phyloP scores from a whole-genome alignment of 2,113 vertebrate genomes.

The Salvator merianae region DNA sequence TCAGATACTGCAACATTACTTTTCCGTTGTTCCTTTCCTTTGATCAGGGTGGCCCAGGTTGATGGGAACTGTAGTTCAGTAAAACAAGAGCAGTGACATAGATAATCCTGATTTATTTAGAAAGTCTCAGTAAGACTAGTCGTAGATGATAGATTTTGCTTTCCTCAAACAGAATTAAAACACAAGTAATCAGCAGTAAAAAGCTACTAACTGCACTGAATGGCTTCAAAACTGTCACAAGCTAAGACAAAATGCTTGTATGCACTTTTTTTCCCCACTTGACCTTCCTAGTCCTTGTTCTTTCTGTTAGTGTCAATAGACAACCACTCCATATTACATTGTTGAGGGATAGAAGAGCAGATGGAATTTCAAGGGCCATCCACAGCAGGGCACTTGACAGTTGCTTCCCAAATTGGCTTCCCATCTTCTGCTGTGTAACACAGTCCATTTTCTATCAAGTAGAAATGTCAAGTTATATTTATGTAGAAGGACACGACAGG shows the following conservation, averaged over 20 bases:
- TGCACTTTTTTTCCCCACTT: not conserved
- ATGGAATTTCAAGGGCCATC: slow-evolving; percentile 9
- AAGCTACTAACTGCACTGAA: not conserved
- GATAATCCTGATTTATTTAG: too few species aligned
- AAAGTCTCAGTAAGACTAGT: too few species aligned
- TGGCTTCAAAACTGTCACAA: not conserved
- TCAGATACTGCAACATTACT: too few species aligned
- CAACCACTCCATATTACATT: not conserved
- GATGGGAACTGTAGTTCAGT: too few species aligned
- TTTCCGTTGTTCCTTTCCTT: too few species aligned
- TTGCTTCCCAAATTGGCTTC: slow-evolving; percentile 4
- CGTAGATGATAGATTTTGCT: not conserved
- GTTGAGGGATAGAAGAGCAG: not conserved
- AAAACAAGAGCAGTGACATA: too few species aligned
- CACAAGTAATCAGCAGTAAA: not conserved
- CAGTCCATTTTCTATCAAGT: slow-evolving; percentile 15
- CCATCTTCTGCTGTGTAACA: not conserved
- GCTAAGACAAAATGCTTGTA: not conserved
- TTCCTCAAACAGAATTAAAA: not conserved
- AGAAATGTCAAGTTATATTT: slow-evolving; percentile 26
- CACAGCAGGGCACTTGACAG: slow-evolving; percentile 3
- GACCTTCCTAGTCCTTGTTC: not conserved
- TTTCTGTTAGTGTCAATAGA: not conserved
- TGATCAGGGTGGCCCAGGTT: too few species aligned
- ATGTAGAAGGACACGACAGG: not conserved